These are phyloP conservation scores for Thera obeliscata DNA, from an alignment of 2,888 invertebrate genomes.

Conservation along the genomic window DNA sequence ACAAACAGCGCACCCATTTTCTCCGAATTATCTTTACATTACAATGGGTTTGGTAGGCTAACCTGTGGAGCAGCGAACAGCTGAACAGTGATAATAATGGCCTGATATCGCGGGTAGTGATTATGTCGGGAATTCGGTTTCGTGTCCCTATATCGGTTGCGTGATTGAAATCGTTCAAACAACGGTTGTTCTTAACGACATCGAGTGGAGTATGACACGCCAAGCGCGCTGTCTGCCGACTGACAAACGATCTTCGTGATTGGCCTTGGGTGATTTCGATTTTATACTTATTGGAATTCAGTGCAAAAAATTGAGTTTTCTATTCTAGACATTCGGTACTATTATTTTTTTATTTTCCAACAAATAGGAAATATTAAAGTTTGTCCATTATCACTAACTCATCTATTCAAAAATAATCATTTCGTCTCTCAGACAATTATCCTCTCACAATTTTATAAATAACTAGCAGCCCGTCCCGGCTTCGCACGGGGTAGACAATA, in stretches of 20 bases:
- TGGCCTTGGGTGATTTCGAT: slow-evolving; percentile 58
- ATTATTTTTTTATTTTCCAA: too few relatives aligned
- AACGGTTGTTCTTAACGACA: slow-evolving; percentile 62
- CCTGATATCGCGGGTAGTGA: slow-evolving; percentile 52
- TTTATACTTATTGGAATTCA: slow-evolving; percentile 47
- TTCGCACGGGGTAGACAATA: too few relatives aligned
- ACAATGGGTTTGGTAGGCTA: slow-evolving; percentile 55
- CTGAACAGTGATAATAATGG: slow-evolving; percentile 26
- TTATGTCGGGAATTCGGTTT: slow-evolving; percentile 49
- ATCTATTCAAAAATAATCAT: too few relatives aligned
- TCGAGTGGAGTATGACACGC: slow-evolving; percentile 73
- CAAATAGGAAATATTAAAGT: too few relatives aligned
- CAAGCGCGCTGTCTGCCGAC: slow-evolving; percentile 64
- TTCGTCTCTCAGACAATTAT: too few relatives aligned
- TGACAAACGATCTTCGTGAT: slow-evolving; percentile 67
- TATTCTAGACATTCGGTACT: too few relatives aligned
- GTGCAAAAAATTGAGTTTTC: slow-evolving; percentile 16
- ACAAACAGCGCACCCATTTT: slow-evolving; percentile 35
- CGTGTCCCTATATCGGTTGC: slow-evolving; percentile 54
- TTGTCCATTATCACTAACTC: too few relatives aligned
- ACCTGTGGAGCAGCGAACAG: slow-evolving; percentile 55
- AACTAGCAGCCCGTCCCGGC: too few relatives aligned
- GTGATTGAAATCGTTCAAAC: slow-evolving; percentile 67
- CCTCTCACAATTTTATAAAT: too few relatives aligned
- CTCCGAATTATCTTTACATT: slow-evolving; percentile 57